phyloP scores from a whole-genome alignment of 1,140 invertebrate genomes.

The Centruroides vittatus region DNA sequence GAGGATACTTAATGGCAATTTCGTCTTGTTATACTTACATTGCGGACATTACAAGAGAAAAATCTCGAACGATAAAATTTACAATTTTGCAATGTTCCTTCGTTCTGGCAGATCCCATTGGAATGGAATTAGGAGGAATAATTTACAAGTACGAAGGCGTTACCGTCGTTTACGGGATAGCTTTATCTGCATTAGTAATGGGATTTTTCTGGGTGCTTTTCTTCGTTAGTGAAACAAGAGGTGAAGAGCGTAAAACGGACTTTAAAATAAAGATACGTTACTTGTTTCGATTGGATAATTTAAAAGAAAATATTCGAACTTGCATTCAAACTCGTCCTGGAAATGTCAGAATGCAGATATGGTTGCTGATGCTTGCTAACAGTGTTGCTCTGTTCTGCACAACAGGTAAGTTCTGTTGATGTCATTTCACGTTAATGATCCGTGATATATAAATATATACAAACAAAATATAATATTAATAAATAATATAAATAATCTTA shows the following conservation, averaged over 20 bases:
- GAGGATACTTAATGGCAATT: conserved; percentile 6
- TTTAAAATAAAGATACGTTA: neutral
- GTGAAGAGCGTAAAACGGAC: neutral
- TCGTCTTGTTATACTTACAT: conserved; percentile 10
- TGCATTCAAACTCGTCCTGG: conserved; percentile 3
- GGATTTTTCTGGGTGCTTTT: conserved; percentile 5
- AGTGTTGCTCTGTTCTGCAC: conserved; percentile 2
- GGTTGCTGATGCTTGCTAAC: conserved; percentile 4
- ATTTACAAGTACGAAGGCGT: neutral
- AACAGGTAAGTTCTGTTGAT: conserved; percentile 4
- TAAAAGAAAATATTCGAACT: conserved; percentile 6
- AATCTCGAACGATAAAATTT: conserved; percentile 4
- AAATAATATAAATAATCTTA: too few species aligned
- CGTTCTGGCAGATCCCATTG: conserved; percentile 6
- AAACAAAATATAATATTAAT: too few species aligned
- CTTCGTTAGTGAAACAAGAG: conserved; percentile 4
- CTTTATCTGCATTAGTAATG: neutral
- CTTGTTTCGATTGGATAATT: conserved; percentile 4
- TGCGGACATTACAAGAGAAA: conserved; percentile 3
- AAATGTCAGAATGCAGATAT: conserved; percentile 9
- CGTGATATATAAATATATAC: too few species aligned
- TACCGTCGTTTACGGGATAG: neutral
- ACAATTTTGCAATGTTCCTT: conserved; percentile 8
- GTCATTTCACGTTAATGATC: too few species aligned
- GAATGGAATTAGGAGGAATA: conserved; percentile 3